Conservation (phyloP, 2,888 invertebrate genomes). For the Chaetoderma sp. region DNA sequence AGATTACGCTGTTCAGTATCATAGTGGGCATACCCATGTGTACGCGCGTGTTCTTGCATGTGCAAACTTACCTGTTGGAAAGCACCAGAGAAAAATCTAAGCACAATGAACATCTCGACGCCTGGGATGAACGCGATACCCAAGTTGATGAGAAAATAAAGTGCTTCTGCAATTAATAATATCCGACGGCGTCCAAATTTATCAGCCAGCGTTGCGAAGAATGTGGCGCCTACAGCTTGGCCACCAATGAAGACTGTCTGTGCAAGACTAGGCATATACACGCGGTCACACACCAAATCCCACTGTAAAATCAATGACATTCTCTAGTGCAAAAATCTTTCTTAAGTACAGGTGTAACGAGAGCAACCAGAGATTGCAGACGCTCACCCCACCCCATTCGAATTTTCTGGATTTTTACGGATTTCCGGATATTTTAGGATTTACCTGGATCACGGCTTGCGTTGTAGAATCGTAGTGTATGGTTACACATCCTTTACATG, state of each 20-base stretch:
- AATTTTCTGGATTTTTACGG: no score
- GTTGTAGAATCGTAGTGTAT: no score
- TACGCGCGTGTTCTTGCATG: no score
- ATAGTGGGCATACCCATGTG: no score
- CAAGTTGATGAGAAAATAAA: background rate
- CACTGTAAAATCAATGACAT: background rate
- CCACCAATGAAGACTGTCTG: background rate
- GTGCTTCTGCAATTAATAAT: background rate
- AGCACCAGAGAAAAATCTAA: background rate
- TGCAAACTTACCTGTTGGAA: background rate
- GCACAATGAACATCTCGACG: background rate
- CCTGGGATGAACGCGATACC: background rate
- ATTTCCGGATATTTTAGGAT: no score
- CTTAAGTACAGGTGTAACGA: no score
- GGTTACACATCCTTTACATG: no score
- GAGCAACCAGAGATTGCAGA: no score
- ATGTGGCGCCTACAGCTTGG: background rate
- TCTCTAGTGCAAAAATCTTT: no score
- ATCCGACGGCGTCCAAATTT: constrained; percentile 1
- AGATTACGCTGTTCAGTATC: no score
- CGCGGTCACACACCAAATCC: constrained; percentile 4
- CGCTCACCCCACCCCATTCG: no score
- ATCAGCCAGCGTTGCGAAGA: constrained; percentile 1
- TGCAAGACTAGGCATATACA: background rate
- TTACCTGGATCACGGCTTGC: no score